Conservation (phyloP, 2,888 invertebrate genomes). For the Mycogona germanica region DNA sequence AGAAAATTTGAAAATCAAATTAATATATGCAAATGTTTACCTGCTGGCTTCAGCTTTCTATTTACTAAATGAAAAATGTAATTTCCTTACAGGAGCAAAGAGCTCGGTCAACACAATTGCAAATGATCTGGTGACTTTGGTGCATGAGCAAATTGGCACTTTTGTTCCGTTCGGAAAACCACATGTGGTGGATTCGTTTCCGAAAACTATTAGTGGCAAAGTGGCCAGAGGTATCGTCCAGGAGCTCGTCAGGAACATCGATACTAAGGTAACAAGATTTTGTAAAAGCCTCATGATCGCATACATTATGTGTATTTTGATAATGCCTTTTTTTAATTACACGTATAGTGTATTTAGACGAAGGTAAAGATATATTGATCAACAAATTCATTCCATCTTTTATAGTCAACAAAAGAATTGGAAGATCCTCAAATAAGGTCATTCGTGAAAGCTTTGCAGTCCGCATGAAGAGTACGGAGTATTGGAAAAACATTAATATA, state of each 20-base stretch:
- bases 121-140: background rate
- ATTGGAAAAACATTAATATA: too few species aligned
- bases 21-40: background rate
- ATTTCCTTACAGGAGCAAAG: background rate
- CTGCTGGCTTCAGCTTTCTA: background rate
- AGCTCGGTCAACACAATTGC: background rate
- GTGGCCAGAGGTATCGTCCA: conserved; percentile 1
- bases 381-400: background rate
- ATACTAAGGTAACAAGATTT: background rate
- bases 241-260: background rate
- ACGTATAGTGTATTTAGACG: too few species aligned
- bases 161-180: background rate
- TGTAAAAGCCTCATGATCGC: background rate
- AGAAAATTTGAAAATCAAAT: background rate
- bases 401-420: background rate
- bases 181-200: background rate
- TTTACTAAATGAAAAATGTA: background rate
- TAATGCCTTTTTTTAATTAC: too few species aligned
- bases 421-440: background rate
- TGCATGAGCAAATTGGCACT: conserved; percentile 3
- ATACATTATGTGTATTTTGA: too few species aligned
- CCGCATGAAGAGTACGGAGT: too few species aligned
- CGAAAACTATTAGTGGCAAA: conserved; percentile 8
- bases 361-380: background rate
- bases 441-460: background rate